Evolutionary conservation across 2,797 vertebrate genomes (phyloP), one percentile per base, ranked within the genome.

Genomic region (Clarias fuscus): DNA sequence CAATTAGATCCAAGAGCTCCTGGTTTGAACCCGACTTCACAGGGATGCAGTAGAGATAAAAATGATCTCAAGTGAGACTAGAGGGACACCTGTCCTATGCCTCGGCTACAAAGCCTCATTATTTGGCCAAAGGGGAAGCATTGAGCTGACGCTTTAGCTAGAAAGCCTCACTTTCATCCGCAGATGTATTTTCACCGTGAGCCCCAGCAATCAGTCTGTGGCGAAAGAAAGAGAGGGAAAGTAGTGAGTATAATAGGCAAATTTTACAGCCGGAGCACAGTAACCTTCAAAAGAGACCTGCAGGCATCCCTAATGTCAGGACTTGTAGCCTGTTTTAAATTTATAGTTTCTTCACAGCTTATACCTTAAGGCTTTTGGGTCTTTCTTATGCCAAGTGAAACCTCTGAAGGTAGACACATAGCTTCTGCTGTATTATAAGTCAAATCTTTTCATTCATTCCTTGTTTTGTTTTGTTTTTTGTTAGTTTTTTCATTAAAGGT

Each of bases 261-360:
- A 84, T 81, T 81, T 73, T 65, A 58, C 27, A 65, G 68, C 64
- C 17, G 27, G 61, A 70, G 18, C 43, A 70, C 59, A 30, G 37
- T 84, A 86, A 84, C 84, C 84, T 88, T 86, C 73, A 86, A 83
- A 73, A 62, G 33, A 59, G 58, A 30, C 43, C 81, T 48, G 61
- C 78, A 58, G 73, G 81, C 62, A 62, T 72, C 82, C 24, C 65
- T 72, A 84, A 78, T 33, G 67, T 73, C 85, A 86, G 13, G 40
- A 83, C 73, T 11, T 73, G 75, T 56, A 58, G 70, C 24, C 37
- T 72, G 20, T 85, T 84, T 84, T 87, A 33, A 85, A 84, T 75
- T 85, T 59, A 79, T n/a, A 14, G 30, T 20, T 73, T 20, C 70
- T 62, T 82, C 59, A 33, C 68, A 82, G 76, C 58, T 53, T 56